These are phyloP conservation scores for Hesperia comma DNA, from an alignment of 2,888 invertebrate genomes.

Conservation along the genomic window DNA sequence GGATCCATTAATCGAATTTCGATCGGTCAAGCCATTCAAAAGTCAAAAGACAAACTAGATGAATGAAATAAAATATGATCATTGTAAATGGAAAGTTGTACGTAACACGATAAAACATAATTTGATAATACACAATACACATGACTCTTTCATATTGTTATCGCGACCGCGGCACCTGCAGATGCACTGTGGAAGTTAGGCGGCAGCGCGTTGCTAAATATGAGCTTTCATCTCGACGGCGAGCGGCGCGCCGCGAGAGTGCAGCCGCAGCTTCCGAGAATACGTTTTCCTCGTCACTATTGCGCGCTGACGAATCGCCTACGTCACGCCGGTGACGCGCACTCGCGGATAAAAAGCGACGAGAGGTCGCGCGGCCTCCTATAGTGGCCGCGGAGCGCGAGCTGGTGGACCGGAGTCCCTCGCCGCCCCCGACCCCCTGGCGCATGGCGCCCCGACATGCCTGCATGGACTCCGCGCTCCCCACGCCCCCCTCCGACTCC, in stretches of 20 bases:
- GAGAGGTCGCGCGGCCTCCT: constrained; percentile 61
- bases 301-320: constrained; percentile 64
- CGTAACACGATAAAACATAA: too few relatives aligned
- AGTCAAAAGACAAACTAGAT: too few relatives aligned
- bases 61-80: too few relatives aligned
- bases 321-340: constrained; percentile 73
- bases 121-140: too few relatives aligned
- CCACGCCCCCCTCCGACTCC: constrained; percentile 55
- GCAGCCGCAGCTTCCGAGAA: constrained; percentile 69
- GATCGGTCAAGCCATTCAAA: too few relatives aligned
- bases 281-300: constrained; percentile 76
- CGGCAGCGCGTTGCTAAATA: not conserved
- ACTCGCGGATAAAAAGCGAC: constrained; percentile 63
- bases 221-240: constrained; percentile 25
- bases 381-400: constrained; percentile 55
- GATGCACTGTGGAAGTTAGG: not conserved
- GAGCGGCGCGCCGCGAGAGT: not conserved
- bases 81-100: too few relatives aligned
- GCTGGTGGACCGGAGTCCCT: constrained; percentile 29
- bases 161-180: not conserved
- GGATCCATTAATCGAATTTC: too few relatives aligned
- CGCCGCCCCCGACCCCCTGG: constrained; percentile 57
- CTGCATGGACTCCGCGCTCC: constrained; percentile 71
- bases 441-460: constrained; percentile 80
- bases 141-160: too few relatives aligned